Evolutionary conservation across 2,113 vertebrate genomes (phyloP).

Genomic region (Copsychus sechellarum): DNA sequence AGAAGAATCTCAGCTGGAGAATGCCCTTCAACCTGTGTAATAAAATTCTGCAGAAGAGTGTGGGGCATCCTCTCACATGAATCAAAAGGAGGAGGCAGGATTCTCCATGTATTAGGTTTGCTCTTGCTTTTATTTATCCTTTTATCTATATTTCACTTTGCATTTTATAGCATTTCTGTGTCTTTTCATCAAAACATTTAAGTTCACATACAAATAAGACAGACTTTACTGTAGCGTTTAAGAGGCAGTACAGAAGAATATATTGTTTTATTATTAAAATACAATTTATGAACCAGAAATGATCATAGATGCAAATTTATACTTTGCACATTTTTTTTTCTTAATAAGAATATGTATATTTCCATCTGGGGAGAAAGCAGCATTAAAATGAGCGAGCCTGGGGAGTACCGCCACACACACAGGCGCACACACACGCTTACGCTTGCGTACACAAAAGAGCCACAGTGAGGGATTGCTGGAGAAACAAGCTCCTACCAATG

Average conservation of each 20-base stretch:
- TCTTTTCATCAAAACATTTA: background rate
- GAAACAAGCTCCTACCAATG: background rate
- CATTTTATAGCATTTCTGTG: background rate
- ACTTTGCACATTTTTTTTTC: constrained; percentile 33
- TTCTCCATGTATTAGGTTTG: background rate
- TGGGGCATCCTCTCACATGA: background rate
- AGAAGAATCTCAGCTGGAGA: background rate
- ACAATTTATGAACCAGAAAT: constrained; percentile 49
- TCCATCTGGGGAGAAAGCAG: constrained; percentile 46
- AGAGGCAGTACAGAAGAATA: background rate
- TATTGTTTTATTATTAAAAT: constrained; percentile 35
- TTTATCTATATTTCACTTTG: background rate
- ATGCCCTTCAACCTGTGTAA: background rate
- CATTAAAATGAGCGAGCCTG: constrained; percentile 33
- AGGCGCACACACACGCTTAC: background rate
- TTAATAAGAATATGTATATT: constrained; percentile 56
- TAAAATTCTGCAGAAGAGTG: background rate
- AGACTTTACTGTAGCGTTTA: background rate
- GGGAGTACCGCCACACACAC: constrained; percentile 24
- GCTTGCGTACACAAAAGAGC: background rate
- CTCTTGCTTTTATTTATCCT: background rate
- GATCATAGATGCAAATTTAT: constrained; percentile 46
- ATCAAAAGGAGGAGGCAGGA: background rate
- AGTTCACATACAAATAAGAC: background rate
- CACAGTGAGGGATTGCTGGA: background rate